Conservation (phyloP, 2,888 invertebrate genomes). For the Dasypolia templi region DNA sequence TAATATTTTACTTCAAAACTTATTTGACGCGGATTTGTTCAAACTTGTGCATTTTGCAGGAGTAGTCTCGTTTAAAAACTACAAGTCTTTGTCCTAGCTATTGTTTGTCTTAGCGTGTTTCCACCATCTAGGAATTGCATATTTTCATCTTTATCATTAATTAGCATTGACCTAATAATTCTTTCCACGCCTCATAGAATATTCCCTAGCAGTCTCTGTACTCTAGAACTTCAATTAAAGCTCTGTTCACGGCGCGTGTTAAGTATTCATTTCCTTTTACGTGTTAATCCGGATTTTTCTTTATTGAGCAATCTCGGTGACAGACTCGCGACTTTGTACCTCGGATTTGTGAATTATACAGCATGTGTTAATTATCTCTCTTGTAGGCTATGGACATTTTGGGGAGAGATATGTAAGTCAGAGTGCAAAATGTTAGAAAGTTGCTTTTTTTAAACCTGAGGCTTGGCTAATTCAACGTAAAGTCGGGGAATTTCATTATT, state of each 20-base stretch:
- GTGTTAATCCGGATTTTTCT: slow-evolving; percentile 63
- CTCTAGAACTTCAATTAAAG: slow-evolving; percentile 61
- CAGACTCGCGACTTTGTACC: slow-evolving; percentile 55
- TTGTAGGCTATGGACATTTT: slow-evolving; percentile 11
- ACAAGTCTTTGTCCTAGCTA: not conserved
- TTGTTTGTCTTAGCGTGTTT: not conserved
- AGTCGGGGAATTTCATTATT: not conserved
- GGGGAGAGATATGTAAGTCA: slow-evolving; percentile 6
- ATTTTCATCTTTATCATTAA: slow-evolving; percentile 17
- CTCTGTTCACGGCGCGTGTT: slow-evolving; percentile 59
- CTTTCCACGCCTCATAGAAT: slow-evolving; percentile 26
- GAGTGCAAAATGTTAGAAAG: not conserved
- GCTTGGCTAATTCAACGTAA: not conserved
- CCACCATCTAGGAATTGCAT: not conserved
- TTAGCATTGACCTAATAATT: slow-evolving; percentile 19
- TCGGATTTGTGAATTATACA: slow-evolving; percentile 52
- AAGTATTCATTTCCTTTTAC: slow-evolving; percentile 63
- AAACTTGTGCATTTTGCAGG: not conserved
- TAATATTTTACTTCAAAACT: not conserved
- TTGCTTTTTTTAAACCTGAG: not conserved
- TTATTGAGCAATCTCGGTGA: slow-evolving; percentile 59
- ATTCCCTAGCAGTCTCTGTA: slow-evolving; percentile 30
- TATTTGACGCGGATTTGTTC: not conserved
- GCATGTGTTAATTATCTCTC: slow-evolving; percentile 50
- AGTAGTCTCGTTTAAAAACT: not conserved